phyloP scores from a whole-genome alignment of 2,113 vertebrate species.

The Tursiops truncatus region DNA sequence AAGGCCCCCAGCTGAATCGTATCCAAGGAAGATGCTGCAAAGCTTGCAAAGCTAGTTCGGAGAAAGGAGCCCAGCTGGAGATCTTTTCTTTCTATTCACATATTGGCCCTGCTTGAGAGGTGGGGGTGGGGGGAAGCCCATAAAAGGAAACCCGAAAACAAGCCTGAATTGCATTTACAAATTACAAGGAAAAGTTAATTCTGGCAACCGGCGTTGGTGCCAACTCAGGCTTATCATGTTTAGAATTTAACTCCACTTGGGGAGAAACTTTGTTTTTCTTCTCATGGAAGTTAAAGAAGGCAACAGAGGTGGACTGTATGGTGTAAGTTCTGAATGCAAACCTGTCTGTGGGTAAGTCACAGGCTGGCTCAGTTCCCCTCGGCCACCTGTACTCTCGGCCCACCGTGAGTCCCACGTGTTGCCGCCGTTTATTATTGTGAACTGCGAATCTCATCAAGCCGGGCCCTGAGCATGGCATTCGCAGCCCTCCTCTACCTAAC shows the following conservation, averaged over 20 bases:
- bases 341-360: not conserved
- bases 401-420: not conserved
- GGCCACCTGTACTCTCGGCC: no score
- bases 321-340: not conserved
- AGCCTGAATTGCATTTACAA: conserved; percentile 51
- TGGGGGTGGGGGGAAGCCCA: not conserved
- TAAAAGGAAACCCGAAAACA: conserved; percentile 44
- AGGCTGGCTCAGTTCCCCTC: not conserved
- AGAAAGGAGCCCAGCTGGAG: conserved; percentile 47
- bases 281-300: not conserved
- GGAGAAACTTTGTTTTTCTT: conserved; percentile 29
- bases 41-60: conserved; percentile 22
- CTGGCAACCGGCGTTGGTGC: not conserved
- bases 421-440: not conserved
- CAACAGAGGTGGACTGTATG: not conserved
- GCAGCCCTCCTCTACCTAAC: not conserved
- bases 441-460: no score
- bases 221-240: conserved; percentile 49
- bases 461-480: rapidly evolving
- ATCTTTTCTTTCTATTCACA: conserved; percentile 15
- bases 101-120: not conserved
- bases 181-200: conserved; percentile 50
- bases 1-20: conserved; percentile 43
- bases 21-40: conserved; percentile 13
- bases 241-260: conserved; percentile 54